Evolutionary conservation across 2,113 vertebrate genomes (phyloP).

Genomic region (Ondatra zibethicus): DNA sequence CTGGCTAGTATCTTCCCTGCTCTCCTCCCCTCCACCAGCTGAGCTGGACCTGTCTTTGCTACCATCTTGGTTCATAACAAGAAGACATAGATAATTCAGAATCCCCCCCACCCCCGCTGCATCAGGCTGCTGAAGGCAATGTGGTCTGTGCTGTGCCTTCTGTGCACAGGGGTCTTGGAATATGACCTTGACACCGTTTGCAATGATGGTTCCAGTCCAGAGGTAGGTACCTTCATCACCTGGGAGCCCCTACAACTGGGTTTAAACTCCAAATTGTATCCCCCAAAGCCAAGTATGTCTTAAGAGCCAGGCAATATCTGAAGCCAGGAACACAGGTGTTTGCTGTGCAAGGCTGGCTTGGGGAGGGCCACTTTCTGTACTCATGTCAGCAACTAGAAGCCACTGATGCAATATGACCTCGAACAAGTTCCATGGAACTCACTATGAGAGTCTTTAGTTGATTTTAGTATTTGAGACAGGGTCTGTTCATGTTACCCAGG

Average conservation of each 20-base stretch:
- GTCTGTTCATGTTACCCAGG: not conserved
- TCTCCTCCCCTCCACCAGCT: not conserved
- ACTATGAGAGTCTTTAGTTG: not conserved
- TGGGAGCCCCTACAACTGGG: not conserved
- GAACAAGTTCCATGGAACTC: accelerated
- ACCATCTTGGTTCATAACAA: not conserved
- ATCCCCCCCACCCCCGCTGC: accelerated
- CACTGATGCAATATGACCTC: accelerated
- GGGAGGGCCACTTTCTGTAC: not conserved
- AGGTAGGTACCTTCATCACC: accelerated
- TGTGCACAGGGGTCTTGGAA: not conserved
- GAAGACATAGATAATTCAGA: accelerated
- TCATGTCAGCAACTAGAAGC: not conserved
- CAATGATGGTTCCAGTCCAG: not conserved
- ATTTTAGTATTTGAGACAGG: not conserved
- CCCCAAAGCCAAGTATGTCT: not conserved
- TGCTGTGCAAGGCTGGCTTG: not conserved
- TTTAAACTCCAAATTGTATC: not conserved
- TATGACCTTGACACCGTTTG: not conserved
- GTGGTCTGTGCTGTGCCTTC: not conserved
- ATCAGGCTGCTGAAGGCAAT: not conserved
- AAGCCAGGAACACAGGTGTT: too few relatives aligned
- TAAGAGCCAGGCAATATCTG: not conserved
- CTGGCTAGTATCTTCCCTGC: accelerated
- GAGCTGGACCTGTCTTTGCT: not conserved